These are phyloP conservation scores for Ctenochaetus hawaiiensis DNA, from an alignment of 2,797 vertebrate genomes.

Conservation along the genomic window DNA sequence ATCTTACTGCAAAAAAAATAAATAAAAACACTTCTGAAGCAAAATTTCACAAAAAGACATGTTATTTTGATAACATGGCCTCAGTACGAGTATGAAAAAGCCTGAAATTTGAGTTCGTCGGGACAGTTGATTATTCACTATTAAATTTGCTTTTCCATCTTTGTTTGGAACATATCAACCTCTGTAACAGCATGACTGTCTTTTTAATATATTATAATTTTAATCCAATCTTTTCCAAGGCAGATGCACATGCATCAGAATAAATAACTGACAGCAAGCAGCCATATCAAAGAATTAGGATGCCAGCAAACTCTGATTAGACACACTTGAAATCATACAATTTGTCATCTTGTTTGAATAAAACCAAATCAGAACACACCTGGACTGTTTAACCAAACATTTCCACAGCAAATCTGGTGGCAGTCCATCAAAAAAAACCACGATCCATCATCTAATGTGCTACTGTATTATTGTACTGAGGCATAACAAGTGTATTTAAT, in stretches of 20 bases:
- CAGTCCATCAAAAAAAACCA: constrained; percentile 12
- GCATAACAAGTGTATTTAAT: constrained; percentile 73
- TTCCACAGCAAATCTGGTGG: constrained; percentile 38
- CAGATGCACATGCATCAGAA: background rate
- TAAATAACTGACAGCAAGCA: constrained; percentile 28
- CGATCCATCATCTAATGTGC: constrained; percentile 70
- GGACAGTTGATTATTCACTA: background rate
- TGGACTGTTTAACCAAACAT: constrained; percentile 36
- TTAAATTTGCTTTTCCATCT: background rate
- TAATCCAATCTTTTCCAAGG: constrained; percentile 17
- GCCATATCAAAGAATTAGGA: constrained; percentile 28
- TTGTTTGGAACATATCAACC: background rate
- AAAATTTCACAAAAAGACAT: background rate
- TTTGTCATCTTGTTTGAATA: constrained; percentile 40
- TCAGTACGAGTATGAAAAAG: background rate
- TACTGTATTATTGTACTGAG: constrained; percentile 54
- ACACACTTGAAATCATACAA: constrained; percentile 47
- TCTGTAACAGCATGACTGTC: background rate
- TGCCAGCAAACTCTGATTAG: constrained; percentile 41
- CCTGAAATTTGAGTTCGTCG: background rate
- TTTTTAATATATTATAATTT: constrained; percentile 4
- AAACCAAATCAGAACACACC: constrained; percentile 54
- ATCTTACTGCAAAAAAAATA: too few relatives aligned
- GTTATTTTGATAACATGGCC: background rate
- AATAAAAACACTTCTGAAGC: background rate